Conservation (phyloP, 2,113 vertebrate species). For the Hippocampus barbouri region DNA sequence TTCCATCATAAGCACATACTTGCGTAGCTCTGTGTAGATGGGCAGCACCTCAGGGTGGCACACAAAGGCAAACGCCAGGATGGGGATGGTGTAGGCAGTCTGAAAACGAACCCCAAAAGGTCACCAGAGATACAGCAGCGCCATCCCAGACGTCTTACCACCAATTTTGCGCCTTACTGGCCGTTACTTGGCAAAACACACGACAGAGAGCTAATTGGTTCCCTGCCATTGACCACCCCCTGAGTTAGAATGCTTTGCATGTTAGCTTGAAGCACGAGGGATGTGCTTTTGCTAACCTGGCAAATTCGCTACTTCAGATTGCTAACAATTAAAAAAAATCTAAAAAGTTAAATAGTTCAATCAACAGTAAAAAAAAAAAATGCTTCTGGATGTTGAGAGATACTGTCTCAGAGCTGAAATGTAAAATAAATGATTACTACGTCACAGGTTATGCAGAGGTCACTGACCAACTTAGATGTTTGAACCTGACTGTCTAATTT, state of each 20-base stretch:
- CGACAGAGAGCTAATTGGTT: constrained; percentile 70
- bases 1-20: constrained; percentile 77
- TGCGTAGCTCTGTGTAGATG: constrained; percentile 95
- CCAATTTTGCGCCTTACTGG: constrained; percentile 52
- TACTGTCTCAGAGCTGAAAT: neutral
- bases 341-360: neutral
- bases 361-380: too few species aligned
- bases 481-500: constrained; percentile 3
- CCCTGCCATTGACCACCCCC: constrained; percentile 59
- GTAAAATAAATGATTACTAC: neutral
- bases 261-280: constrained; percentile 44
- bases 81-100: constrained; percentile 98
- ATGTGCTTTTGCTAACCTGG: neutral
- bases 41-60: constrained; percentile 98
- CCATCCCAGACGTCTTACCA: constrained; percentile 58
- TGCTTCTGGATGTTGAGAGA: neutral
- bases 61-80: constrained; percentile 98
- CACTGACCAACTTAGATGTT: constrained; percentile 9
- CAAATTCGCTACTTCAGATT: neutral
- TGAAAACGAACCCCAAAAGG: constrained; percentile 71
- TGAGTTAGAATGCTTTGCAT: constrained; percentile 56
- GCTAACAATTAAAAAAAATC: constrained; percentile 15
- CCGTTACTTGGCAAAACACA: constrained; percentile 52
- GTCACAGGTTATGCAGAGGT: neutral
- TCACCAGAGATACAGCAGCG: constrained; percentile 71